Evolutionary conservation across 2,888 invertebrate genomes (phyloP).

Genomic region (Teinopalpus imperialis): DNA sequence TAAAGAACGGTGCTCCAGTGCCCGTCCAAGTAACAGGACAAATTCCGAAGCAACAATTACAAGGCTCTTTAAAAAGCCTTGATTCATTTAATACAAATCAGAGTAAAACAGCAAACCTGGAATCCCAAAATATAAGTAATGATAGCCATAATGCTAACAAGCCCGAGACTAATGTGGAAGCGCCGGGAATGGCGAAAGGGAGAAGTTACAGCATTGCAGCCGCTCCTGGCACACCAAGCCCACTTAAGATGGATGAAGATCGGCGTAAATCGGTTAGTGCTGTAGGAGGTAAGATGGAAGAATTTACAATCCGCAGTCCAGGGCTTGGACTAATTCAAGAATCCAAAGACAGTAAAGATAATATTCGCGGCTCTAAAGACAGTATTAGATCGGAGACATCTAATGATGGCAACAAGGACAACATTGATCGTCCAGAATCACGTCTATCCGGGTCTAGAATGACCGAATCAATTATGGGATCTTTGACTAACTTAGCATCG

Average conservation of each 20-base stretch:
- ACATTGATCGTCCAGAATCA: slow-evolving; percentile 67
- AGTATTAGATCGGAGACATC: slow-evolving; percentile 63
- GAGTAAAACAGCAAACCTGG: slow-evolving; percentile 73
- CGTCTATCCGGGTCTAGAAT: slow-evolving; percentile 72
- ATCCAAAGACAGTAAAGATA: slow-evolving; percentile 71
- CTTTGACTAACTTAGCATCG: slow-evolving; percentile 53
- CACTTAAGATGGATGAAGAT: slow-evolving; percentile 72
- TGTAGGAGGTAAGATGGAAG: slow-evolving; percentile 67
- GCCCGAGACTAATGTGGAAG: slow-evolving; percentile 62
- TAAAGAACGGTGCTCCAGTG: slow-evolving; percentile 47
- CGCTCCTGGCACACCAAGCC: slow-evolving; percentile 70
- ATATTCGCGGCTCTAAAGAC: slow-evolving; percentile 66
- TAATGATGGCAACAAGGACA: slow-evolving; percentile 51
- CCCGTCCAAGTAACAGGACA: slow-evolving; percentile 42
- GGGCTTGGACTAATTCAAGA: slow-evolving; percentile 75
- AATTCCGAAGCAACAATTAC: slow-evolving; percentile 67
- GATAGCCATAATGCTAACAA: slow-evolving; percentile 57
- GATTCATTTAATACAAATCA: slow-evolving; percentile 54
- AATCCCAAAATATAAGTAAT: slow-evolving; percentile 58
- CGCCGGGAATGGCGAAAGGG: slow-evolving; percentile 70
- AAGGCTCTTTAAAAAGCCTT: slow-evolving; percentile 61
- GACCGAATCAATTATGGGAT: slow-evolving; percentile 75
- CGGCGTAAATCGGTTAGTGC: slow-evolving; percentile 75
- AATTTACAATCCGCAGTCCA: slow-evolving; percentile 58
- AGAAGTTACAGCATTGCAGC: slow-evolving; percentile 80